These are phyloP conservation scores for Thysanoteuthis rhombus DNA, from an alignment of 2,888 invertebrate genomes.

Conservation along the genomic window DNA sequence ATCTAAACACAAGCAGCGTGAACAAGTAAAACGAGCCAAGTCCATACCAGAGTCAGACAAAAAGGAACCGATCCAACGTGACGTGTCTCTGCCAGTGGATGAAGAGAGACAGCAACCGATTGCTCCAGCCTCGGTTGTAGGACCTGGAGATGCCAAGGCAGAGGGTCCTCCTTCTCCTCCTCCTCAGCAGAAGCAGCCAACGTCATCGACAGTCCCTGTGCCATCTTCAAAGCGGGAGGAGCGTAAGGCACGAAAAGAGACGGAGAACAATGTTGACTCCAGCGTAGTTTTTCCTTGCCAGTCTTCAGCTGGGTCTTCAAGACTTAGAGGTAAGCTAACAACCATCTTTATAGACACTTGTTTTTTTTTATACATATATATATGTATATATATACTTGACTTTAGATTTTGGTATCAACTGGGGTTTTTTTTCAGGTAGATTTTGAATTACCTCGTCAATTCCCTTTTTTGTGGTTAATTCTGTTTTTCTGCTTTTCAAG, in stretches of 20 bases:
- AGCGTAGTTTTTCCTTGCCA: conserved; percentile 25
- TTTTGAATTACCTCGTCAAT: too few species aligned
- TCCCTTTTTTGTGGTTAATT: too few species aligned
- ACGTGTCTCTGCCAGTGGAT: background rate
- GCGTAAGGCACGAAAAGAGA: background rate
- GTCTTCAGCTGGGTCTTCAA: conserved; percentile 26
- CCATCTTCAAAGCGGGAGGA: background rate
- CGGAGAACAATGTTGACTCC: conserved; percentile 1
- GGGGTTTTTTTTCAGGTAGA: too few species aligned
- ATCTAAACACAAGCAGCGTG: background rate
- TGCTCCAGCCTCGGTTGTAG: background rate
- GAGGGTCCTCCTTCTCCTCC: background rate
- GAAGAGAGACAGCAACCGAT: background rate
- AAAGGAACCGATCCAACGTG: background rate
- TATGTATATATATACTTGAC: too few species aligned
- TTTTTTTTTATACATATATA: too few species aligned
- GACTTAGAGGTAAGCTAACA: conserved; percentile 27
- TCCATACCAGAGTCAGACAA: background rate
- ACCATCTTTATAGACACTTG: too few species aligned
- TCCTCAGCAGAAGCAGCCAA: background rate
- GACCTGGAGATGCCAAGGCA: background rate
- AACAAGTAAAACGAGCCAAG: background rate
- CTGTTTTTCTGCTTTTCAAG: too few species aligned
- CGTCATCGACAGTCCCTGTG: background rate
- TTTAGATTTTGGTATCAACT: too few species aligned